A percentile compares a stretch with the other conserved stretches of the same genome.
These are phyloP conservation scores for Leptobrachium ailaonicum DNA, from an alignment of 2,113 vertebrate species.

Conservation along the genomic window DNA sequence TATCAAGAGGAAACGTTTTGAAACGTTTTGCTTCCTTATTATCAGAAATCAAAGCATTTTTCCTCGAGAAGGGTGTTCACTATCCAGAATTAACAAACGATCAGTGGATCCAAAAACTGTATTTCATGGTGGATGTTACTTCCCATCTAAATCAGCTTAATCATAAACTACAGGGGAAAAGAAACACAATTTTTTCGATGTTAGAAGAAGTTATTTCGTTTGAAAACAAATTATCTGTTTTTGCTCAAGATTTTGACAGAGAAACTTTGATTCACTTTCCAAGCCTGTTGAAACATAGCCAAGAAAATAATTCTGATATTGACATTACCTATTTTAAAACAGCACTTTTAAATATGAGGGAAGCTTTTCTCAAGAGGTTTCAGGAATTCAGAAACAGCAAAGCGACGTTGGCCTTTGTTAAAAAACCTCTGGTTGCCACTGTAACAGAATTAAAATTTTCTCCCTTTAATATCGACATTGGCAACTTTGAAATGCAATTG, in stretches of 20 bases:
- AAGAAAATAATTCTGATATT: not conserved
- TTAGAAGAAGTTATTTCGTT: not conserved
- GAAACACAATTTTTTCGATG: constrained; percentile 11
- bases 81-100: constrained; percentile 8
- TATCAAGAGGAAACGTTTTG: constrained; percentile 26
- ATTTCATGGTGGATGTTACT: constrained; percentile 19
- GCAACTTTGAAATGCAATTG: constrained; percentile 11
- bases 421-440: not conserved
- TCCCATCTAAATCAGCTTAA: not conserved
- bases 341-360: not conserved
- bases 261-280: no score
- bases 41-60: constrained; percentile 26
- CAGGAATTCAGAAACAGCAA: not conserved
- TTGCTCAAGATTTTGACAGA: no score
- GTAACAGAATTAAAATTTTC: no score
- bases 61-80: not conserved
- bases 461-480: constrained; percentile 2
- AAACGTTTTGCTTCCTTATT: constrained; percentile 20
- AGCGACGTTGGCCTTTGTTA: not conserved
- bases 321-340: not conserved
- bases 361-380: not conserved
- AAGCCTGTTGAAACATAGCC: not conserved
- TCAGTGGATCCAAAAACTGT: constrained; percentile 12
- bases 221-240: no score
- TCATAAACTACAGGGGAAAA: constrained; percentile 23